These are phyloP conservation scores for Corydoras maculifer DNA, from an alignment of 2,113 vertebrate species.

Conservation along the genomic window DNA sequence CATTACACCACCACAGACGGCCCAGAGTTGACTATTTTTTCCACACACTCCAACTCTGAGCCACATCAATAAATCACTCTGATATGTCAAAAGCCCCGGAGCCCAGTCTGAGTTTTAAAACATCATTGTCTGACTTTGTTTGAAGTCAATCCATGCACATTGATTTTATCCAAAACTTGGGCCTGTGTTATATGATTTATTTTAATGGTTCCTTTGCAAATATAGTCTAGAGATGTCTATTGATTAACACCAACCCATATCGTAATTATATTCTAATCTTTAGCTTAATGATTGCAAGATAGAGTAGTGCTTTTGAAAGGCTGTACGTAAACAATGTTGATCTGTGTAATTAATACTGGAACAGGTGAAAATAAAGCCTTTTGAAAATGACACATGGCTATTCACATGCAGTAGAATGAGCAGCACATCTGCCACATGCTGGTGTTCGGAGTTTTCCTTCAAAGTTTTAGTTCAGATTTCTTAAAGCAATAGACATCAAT, in stretches of 20 bases:
- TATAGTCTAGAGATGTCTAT: too few species aligned
- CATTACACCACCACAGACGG: neutral
- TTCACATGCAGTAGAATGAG: too few species aligned
- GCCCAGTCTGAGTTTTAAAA: neutral
- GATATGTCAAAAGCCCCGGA: neutral
- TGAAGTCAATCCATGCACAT: constrained; percentile 2
- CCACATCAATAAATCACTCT: constrained; percentile 29
- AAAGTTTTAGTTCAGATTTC: too few species aligned
- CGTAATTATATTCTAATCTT: too few species aligned
- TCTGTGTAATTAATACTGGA: neutral
- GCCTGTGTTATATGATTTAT: too few species aligned
- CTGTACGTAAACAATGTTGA: neutral
- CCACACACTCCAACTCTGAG: constrained; percentile 10
- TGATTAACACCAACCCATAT: too few species aligned
- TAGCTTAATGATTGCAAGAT: too few species aligned
- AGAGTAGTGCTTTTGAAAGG: neutral
- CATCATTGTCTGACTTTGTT: constrained; percentile 5
- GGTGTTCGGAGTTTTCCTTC: too few species aligned
- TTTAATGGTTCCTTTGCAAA: too few species aligned
- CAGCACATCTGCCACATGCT: too few species aligned
- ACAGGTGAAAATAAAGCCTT: neutral
- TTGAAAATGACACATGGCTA: too few species aligned
- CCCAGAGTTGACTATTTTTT: neutral
- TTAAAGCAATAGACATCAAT: too few species aligned
- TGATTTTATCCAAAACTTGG: neutral